Percentiles rank a stretch among this genome's conserved stretches.
These are phyloP conservation scores for Baccha elongata DNA, from an alignment of 2,888 invertebrate genomes.

Conservation along the genomic window DNA sequence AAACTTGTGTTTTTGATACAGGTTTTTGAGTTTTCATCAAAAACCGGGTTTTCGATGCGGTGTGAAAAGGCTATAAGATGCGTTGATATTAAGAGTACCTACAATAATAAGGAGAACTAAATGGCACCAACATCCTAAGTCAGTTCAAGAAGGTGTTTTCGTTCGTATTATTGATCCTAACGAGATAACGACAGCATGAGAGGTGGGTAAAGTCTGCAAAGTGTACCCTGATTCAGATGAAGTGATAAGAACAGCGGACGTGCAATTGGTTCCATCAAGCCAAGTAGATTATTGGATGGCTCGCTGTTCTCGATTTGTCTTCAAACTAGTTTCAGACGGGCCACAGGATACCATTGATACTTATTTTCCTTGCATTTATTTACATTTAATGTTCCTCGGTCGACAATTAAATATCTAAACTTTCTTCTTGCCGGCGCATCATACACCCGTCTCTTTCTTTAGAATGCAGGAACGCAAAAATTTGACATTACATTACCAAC, in stretches of 20 bases:
- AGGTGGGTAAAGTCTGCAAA: background rate
- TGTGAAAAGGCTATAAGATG: too few relatives aligned
- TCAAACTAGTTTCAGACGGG: conserved; percentile 27
- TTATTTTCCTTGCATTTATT: too few relatives aligned
- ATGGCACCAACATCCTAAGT: background rate
- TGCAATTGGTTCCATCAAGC: conserved; percentile 4
- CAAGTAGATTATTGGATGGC: conserved; percentile 18
- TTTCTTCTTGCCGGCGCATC: too few relatives aligned
- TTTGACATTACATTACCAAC: too few relatives aligned
- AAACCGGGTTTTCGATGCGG: too few relatives aligned
- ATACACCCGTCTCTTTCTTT: too few relatives aligned
- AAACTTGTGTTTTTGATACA: too few relatives aligned
- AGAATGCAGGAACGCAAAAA: too few relatives aligned
- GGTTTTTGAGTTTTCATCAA: too few relatives aligned
- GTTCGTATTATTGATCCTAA: background rate
- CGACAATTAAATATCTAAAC: too few relatives aligned
- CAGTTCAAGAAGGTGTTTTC: background rate
- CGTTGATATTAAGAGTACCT: conserved; percentile 15
- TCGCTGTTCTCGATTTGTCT: conserved; percentile 31
- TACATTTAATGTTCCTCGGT: too few relatives aligned
- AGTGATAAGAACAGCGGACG: background rate
- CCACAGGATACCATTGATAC: conserved; percentile 6
- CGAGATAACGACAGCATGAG: conserved; percentile 2
- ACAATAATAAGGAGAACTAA: background rate
- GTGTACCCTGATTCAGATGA: conserved; percentile 6